phyloP scores from a whole-genome alignment of 2,888 invertebrate genomes.

The Altica lythri region DNA sequence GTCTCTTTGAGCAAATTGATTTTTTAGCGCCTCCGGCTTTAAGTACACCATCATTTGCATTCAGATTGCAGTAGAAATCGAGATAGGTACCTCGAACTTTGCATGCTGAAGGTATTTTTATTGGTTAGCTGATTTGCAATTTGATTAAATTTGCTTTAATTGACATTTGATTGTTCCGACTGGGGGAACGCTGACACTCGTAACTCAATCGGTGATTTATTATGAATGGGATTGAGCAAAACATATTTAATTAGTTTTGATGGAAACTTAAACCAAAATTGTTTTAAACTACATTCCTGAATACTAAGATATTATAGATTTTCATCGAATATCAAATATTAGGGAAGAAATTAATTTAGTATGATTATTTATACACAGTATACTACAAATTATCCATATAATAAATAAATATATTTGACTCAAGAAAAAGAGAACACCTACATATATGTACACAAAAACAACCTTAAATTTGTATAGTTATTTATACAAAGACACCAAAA shows the following conservation, averaged over 20 bases:
- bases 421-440: too few species aligned
- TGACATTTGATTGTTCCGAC: constrained; percentile 36
- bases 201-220: constrained; percentile 2
- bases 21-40: constrained; percentile 4
- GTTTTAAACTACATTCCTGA: too few species aligned
- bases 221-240: neutral
- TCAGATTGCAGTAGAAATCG: constrained; percentile 39
- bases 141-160: constrained; percentile 39
- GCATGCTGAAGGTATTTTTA: constrained; percentile 35
- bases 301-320: too few species aligned
- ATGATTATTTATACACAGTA: too few species aligned
- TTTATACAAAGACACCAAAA: too few species aligned
- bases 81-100: constrained; percentile 31
- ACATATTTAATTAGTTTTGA: neutral
- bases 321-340: too few species aligned
- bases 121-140: constrained; percentile 39
- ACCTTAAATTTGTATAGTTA: too few species aligned
- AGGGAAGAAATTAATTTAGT: too few species aligned
- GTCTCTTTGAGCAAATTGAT: constrained; percentile 11
- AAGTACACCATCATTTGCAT: constrained; percentile 30
- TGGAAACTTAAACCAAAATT: too few species aligned
- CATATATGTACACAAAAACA: too few species aligned
- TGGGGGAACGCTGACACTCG: neutral
- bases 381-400: too few species aligned
- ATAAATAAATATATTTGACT: too few species aligned